phyloP scores from a whole-genome alignment of 2,113 vertebrate species.

The Argyrosomus japonicus region DNA sequence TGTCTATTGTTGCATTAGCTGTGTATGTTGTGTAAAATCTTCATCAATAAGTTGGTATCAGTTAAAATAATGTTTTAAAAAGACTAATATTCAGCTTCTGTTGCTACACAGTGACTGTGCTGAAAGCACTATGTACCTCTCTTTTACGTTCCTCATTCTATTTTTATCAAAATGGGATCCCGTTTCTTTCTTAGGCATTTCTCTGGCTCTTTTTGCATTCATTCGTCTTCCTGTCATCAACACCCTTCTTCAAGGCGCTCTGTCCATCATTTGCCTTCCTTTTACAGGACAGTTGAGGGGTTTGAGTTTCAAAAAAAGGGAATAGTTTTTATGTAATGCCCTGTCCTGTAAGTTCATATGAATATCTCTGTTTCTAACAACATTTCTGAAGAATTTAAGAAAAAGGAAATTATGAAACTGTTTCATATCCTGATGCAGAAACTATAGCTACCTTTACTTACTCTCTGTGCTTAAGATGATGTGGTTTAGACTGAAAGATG shows the following conservation, averaged over 20 bases:
- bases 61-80: background rate
- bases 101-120: background rate
- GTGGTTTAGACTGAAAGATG: background rate
- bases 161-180: constrained; percentile 67
- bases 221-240: constrained; percentile 78
- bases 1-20: background rate
- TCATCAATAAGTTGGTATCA: background rate
- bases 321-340: background rate
- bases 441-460: background rate
- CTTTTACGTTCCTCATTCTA: constrained; percentile 54
- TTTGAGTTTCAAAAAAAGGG: background rate
- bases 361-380: background rate
- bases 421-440: background rate
- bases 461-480: background rate
- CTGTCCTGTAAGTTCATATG: background rate
- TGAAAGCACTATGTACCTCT: background rate
- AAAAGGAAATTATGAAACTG: no score
- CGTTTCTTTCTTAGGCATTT: constrained; percentile 70
- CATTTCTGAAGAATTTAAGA: background rate
- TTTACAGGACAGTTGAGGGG: constrained; percentile 32
- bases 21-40: background rate
- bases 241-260: constrained; percentile 43
- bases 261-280: constrained; percentile 52
- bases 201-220: constrained; percentile 71
- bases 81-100: background rate